phyloP scores from a whole-genome alignment of 2,888 invertebrate genomes.

The Geotrupes spiniger region DNA sequence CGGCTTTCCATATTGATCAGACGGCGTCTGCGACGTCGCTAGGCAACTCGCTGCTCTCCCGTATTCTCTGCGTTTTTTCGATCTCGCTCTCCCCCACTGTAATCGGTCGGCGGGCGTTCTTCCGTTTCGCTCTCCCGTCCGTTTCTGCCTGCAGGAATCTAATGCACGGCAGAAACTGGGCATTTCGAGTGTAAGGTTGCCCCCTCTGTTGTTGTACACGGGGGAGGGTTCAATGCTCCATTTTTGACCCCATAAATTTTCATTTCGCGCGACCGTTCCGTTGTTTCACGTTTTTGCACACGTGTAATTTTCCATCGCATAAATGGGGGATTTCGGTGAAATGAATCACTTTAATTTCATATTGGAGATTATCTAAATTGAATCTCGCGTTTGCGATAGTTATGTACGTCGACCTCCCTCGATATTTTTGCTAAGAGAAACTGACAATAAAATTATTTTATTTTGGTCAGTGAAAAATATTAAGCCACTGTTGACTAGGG shows the following conservation, averaged over 20 bases:
- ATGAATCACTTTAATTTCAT: too few relatives aligned
- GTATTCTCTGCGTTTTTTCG: slow-evolving; percentile 9
- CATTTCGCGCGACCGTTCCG: neutral
- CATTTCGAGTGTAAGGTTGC: slow-evolving; percentile 17
- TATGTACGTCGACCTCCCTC: too few relatives aligned
- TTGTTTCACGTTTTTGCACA: neutral
- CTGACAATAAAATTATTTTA: too few relatives aligned
- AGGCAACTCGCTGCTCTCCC: slow-evolving; percentile 37
- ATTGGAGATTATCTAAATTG: too few relatives aligned
- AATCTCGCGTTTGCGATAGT: too few relatives aligned
- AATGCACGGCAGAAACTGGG: slow-evolving; percentile 22
- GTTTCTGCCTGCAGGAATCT: slow-evolving; percentile 24
- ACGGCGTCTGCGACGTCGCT: slow-evolving; percentile 45
- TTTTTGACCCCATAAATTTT: slow-evolving; percentile 28
- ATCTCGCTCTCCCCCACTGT: slow-evolving; percentile 14
- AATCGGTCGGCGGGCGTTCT: neutral
- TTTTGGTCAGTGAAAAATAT: too few relatives aligned
- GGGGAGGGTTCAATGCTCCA: slow-evolving; percentile 28
- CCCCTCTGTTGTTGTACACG: slow-evolving; percentile 19
- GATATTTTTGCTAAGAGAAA: too few relatives aligned
- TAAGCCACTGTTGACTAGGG: too few relatives aligned
- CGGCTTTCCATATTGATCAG: slow-evolving; percentile 43
- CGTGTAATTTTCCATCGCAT: neutral
- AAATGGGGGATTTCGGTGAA: too few relatives aligned
- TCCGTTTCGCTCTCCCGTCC: slow-evolving; percentile 5